These are phyloP conservation scores for Orchesella flavescens DNA, from an alignment of 2,888 invertebrate genomes.

Conservation along the genomic window DNA sequence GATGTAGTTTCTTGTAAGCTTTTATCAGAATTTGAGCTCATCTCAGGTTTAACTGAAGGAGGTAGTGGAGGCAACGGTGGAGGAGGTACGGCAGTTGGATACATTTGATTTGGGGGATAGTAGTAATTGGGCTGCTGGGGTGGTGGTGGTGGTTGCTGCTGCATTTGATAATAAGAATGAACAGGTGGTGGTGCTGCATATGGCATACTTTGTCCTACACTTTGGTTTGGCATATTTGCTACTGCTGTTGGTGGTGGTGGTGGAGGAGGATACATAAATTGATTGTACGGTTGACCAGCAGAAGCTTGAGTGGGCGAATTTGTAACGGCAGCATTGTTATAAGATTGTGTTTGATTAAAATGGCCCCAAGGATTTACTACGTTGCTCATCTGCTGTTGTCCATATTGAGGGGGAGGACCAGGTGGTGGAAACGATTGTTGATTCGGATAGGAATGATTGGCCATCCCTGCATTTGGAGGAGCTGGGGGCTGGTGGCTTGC, in stretches of 20 bases:
- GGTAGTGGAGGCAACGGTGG: slow-evolving; percentile 51
- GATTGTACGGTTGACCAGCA: slow-evolving; percentile 39
- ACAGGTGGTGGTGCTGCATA: not conserved
- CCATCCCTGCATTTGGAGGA: not conserved
- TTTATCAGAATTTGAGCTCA: not conserved
- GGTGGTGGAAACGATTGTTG: slow-evolving; percentile 13
- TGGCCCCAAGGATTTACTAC: slow-evolving; percentile 41
- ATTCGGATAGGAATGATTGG: slow-evolving; percentile 29
- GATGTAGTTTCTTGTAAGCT: slow-evolving; percentile 7
- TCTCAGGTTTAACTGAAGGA: not conserved
- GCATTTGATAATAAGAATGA: slow-evolving; percentile 32
- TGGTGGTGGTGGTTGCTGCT: slow-evolving; percentile 25
- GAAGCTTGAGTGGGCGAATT: not conserved
- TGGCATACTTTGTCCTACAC: slow-evolving; percentile 31
- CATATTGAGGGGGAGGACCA: slow-evolving; percentile 17
- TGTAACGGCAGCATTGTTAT: not conserved
- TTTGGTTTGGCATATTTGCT: slow-evolving; percentile 5
- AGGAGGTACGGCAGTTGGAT: slow-evolving; percentile 36
- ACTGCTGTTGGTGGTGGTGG: slow-evolving; percentile 9
- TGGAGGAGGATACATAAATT: slow-evolving; percentile 32
- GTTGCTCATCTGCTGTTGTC: slow-evolving; percentile 19
- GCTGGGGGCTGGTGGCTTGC: slow-evolving; percentile 6
- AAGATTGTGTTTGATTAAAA: slow-evolving; percentile 34
- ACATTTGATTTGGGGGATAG: slow-evolving; percentile 27
- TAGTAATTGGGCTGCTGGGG: slow-evolving; percentile 17